Evolutionary conservation across 1,140 invertebrate genomes (phyloP).

Genomic region (Coptotermes formosanus): DNA sequence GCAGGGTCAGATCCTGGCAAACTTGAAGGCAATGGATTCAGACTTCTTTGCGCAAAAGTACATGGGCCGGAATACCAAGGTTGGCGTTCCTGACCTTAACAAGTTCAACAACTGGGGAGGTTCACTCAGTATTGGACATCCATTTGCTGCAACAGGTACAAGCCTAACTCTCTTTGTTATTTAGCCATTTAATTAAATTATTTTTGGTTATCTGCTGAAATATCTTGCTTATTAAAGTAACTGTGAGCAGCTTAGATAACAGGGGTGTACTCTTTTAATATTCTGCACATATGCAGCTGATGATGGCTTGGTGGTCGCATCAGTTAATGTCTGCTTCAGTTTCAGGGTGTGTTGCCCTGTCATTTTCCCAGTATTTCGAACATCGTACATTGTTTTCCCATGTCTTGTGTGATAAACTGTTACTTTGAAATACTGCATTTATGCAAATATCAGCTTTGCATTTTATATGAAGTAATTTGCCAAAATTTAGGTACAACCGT

Average conservation of each 20-base stretch:
- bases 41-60: constrained; percentile 95
- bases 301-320: too few species aligned
- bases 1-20: constrained; percentile 94
- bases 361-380: too few species aligned
- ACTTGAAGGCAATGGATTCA: constrained; percentile 96
- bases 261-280: too few species aligned
- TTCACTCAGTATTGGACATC: constrained; percentile 96
- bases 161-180: constrained; percentile 19
- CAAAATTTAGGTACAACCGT: too few species aligned
- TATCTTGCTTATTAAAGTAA: constrained; percentile 6
- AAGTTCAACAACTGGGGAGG: constrained; percentile 99
- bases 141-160: constrained; percentile 94
- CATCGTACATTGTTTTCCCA: too few species aligned
- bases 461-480: too few species aligned
- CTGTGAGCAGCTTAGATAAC: not conserved
- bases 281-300: too few species aligned
- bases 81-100: constrained; percentile 81
- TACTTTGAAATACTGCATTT: too few species aligned
- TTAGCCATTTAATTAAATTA: not conserved
- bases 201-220: not conserved
- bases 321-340: too few species aligned
- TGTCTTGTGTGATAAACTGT: too few species aligned
- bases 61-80: constrained; percentile 76
- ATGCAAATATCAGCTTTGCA: too few species aligned
- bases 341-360: too few species aligned